phyloP scores from a whole-genome alignment of 2,888 invertebrate genomes.

The Thecophora atra region DNA sequence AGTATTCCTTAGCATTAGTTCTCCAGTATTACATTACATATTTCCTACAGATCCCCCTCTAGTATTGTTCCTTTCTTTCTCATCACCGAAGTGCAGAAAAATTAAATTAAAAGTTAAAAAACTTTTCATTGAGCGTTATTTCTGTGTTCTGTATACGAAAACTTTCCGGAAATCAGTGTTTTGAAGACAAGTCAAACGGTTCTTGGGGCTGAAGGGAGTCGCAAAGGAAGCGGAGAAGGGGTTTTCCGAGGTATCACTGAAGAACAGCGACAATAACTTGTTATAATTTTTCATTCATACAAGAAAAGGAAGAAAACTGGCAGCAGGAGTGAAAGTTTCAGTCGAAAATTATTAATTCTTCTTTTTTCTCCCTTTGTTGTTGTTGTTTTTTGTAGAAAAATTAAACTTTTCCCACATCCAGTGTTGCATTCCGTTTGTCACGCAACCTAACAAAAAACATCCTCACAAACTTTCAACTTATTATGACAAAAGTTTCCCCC shows the following conservation, averaged over 20 bases:
- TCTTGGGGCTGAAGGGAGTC: constrained; percentile 35
- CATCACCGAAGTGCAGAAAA: constrained; percentile 50
- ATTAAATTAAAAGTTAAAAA: constrained; percentile 58
- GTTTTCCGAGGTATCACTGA: background rate
- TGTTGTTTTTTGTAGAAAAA: constrained; percentile 20
- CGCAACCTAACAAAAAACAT: background rate
- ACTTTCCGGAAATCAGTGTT: background rate
- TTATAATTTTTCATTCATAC: constrained; percentile 38
- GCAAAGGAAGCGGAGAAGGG: background rate
- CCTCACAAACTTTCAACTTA: constrained; percentile 20
- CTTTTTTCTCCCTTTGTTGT: constrained; percentile 12
- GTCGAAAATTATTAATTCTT: background rate
- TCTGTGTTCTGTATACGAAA: constrained; percentile 5
- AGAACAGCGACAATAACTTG: constrained; percentile 14
- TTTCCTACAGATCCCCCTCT: no score
- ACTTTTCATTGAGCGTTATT: constrained; percentile 45
- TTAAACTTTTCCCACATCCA: constrained; percentile 36
- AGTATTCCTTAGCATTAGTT: no score
- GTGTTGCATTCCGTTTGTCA: constrained; percentile 30
- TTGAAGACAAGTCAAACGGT: no score
- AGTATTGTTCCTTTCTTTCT: no score
- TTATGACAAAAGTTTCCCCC: constrained; percentile 39
- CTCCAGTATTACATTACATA: no score
- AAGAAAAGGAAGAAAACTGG: constrained; percentile 15
- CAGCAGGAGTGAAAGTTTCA: no score